phyloP scores from a whole-genome alignment of 2,888 invertebrate species.

The Pemphredon lugubris region DNA sequence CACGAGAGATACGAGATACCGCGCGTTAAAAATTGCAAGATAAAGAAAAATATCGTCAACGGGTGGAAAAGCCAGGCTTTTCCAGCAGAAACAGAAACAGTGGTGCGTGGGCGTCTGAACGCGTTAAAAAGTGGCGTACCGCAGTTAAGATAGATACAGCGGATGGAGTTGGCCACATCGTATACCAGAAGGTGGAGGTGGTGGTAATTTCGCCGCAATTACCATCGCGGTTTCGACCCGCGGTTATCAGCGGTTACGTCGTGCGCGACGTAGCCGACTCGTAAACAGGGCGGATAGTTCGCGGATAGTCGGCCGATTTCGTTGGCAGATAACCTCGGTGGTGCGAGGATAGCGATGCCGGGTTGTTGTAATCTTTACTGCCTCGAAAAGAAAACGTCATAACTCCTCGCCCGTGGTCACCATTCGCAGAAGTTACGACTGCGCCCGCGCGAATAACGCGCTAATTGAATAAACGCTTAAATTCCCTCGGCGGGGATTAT shows the following conservation, averaged over 20 bases:
- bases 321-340: slow-evolving; percentile 56
- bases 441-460: slow-evolving; percentile 34
- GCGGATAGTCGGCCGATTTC: slow-evolving; percentile 67
- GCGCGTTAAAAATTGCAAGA: too few relatives aligned
- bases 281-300: slow-evolving; percentile 58
- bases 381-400: slow-evolving; percentile 58
- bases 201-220: slow-evolving; percentile 58
- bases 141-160: slow-evolving; percentile 13
- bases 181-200: slow-evolving; percentile 13
- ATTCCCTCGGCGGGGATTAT: background rate
- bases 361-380: slow-evolving; percentile 60
- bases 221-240: slow-evolving; percentile 37
- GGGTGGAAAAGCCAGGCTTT: too few relatives aligned
- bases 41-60: too few relatives aligned
- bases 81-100: too few relatives aligned
- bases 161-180: slow-evolving; percentile 5
- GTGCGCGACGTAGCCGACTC: slow-evolving; percentile 46
- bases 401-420: slow-evolving; percentile 61
- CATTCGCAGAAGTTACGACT: slow-evolving; percentile 39
- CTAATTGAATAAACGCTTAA: slow-evolving; percentile 47
- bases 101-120: slow-evolving; percentile 12
- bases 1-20: too few relatives aligned
- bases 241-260: slow-evolving; percentile 55
- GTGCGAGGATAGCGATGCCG: slow-evolving; percentile 9
- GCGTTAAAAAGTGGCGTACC: slow-evolving; percentile 18